A percentile compares a stretch with the other conserved stretches of the same genome.
Evolutionary conservation across 2,888 invertebrate genomes (phyloP).

Genomic region (Limnephilus rhombicus): DNA sequence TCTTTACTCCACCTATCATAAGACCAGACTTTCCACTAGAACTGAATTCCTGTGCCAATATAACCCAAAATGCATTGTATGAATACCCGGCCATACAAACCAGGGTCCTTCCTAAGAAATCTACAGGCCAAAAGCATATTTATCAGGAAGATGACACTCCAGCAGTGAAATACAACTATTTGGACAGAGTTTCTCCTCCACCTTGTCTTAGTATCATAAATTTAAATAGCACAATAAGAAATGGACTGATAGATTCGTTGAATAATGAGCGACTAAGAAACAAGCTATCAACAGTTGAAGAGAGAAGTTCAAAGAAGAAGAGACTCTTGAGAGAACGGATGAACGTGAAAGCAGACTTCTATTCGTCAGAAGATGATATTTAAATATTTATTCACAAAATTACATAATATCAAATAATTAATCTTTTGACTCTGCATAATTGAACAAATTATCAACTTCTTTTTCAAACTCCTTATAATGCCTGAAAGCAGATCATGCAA

Average conservation of each 20-base stretch:
- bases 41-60: constrained; percentile 3
- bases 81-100: constrained; percentile 59
- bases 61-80: constrained; percentile 41
- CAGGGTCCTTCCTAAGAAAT: constrained; percentile 57
- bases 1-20: constrained; percentile 62
- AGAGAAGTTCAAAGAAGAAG: constrained; percentile 59
- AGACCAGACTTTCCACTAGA: constrained; percentile 56
- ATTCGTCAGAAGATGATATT: constrained; percentile 62
- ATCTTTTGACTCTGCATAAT: background rate
- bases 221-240: constrained; percentile 65
- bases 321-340: constrained; percentile 50
- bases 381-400: background rate
- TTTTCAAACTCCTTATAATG: background rate
- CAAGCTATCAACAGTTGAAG: constrained; percentile 52
- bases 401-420: background rate
- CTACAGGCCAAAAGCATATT: constrained; percentile 45
- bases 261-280: constrained; percentile 44
- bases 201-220: constrained; percentile 64
- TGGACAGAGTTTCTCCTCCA: constrained; percentile 53
- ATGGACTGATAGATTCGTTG: constrained; percentile 55
- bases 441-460: background rate
- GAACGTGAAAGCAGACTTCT: constrained; percentile 51
- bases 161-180: constrained; percentile 19
- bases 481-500: background rate
- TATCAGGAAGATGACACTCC: constrained; percentile 48